Percentiles rank a stretch among this genome's conserved stretches.
Conservation (phyloP, 2,888 invertebrate genomes). For the Platycheirus albimanus region DNA sequence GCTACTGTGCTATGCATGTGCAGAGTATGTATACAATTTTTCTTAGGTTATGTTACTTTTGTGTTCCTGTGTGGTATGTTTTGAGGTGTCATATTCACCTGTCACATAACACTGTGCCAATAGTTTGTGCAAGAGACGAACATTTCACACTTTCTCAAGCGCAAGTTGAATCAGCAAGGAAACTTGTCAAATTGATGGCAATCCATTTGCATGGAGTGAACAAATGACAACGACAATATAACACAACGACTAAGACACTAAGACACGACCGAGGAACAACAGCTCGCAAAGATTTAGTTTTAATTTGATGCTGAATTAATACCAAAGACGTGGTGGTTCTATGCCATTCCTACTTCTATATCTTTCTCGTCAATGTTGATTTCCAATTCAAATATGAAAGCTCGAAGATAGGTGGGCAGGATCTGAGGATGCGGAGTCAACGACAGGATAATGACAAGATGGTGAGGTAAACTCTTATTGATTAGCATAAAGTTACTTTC, state of each 20-base stretch:
- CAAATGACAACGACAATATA: slow-evolving; percentile 3
- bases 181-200: slow-evolving; percentile 66
- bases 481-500: slow-evolving; percentile 1
- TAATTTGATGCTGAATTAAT: slow-evolving; percentile 69
- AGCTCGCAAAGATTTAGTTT: slow-evolving; percentile 64
- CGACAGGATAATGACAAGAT: not conserved
- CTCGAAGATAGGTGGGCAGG: not conserved
- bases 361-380: slow-evolving; percentile 19
- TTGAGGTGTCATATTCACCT: slow-evolving; percentile 71
- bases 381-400: slow-evolving; percentile 40
- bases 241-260: not conserved
- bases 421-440: slow-evolving; percentile 2
- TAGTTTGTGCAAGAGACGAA: slow-evolving; percentile 36
- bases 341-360: slow-evolving; percentile 5
- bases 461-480: not conserved
- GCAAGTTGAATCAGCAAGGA: slow-evolving; percentile 17
- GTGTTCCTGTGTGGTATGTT: slow-evolving; percentile 37
- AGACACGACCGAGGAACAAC: slow-evolving; percentile 23
- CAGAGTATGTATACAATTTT: slow-evolving; percentile 6
- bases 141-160: slow-evolving; percentile 16
- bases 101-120: slow-evolving; percentile 68
- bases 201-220: slow-evolving; percentile 63
- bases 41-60: slow-evolving; percentile 5
- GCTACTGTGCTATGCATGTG: not conserved
- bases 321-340: slow-evolving; percentile 51